Base-by-base conservation (phyloP, 2,888 invertebrate genomes). In the Ptychoptera contaminata region DNA sequence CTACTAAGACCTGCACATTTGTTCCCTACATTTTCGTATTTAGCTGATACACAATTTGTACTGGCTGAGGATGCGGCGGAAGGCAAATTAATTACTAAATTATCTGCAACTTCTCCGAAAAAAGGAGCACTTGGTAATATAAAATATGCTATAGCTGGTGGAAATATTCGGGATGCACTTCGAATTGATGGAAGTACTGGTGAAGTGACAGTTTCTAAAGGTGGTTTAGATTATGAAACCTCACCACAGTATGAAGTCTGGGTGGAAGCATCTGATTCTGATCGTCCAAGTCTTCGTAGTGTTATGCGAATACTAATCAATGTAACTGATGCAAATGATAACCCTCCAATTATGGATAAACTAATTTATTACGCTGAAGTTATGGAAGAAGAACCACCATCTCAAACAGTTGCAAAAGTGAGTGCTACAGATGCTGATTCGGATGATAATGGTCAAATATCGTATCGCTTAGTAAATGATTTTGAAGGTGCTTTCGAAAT, bases 291-390 rank as follows among this genome's bases (percentile, higher is more conserved):
- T 1, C 61, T 92, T 14, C 72, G 86, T 50, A 85, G 82, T 46
- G 86, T 86, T 29, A 73, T 84, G 40, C 76, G 82, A 58, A 67
- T 94, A 12, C 74, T 78, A 50, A 82, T 96, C n/a, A 86, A 84
- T 62, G 85, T 96, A 0, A 84, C 85, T 0, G 94, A 96, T 62
- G 79, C 83, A 6, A 96, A 96, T 62, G 94, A 96, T 59, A 93
- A 94, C 62, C 71, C 82, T 1, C 96, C 96, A 1, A 65, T 82
- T 0, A 86, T 92, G 67, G 82, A 82, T 53, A 77, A 73, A 46
- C 63, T 76, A 1, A 69, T 90, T 15, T 94, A 93, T 62, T 86
- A 87, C 56, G 82, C 88, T 0, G 78, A 84, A 3, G 77, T 94
- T 5, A 60, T 79, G 43, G 96, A 96, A 69, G 90, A 90, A 67